Evolutionary conservation across 1,140 invertebrate species (phyloP).

Genomic region (Leucophenga varia): DNA sequence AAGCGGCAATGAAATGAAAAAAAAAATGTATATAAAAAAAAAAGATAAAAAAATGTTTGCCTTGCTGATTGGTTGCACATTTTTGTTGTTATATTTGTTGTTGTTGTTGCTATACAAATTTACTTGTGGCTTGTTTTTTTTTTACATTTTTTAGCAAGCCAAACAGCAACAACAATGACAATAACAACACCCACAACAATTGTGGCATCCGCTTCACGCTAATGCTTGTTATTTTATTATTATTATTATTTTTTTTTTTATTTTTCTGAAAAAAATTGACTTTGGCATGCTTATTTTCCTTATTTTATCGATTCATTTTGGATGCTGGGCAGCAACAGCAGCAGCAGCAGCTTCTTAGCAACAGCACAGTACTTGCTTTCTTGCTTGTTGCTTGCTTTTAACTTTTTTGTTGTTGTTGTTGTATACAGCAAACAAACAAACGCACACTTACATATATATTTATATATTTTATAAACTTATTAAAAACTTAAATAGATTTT

Average conservation of each 20-base stretch:
- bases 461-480: no score
- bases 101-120: not conserved
- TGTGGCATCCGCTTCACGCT: not conserved
- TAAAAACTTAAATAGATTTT: no score
- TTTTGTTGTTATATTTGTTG: no score
- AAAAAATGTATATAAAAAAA: not conserved
- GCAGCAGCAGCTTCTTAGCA: no score
- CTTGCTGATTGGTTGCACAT: no score
- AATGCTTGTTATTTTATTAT: not conserved
- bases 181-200: not conserved
- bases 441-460: no score
- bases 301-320: constrained; percentile 8
- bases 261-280: constrained; percentile 55
- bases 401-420: no score
- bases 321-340: no score
- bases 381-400: constrained; percentile 4
- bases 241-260: constrained; percentile 26
- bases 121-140: not conserved
- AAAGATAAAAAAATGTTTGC: not conserved
- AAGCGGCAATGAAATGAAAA: not conserved
- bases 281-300: constrained; percentile 38
- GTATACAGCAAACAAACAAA: no score
- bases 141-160: not conserved
- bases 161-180: not conserved
- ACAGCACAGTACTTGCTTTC: no score